Conservation (phyloP, 2,888 invertebrate species). For the Laothoe populi region DNA sequence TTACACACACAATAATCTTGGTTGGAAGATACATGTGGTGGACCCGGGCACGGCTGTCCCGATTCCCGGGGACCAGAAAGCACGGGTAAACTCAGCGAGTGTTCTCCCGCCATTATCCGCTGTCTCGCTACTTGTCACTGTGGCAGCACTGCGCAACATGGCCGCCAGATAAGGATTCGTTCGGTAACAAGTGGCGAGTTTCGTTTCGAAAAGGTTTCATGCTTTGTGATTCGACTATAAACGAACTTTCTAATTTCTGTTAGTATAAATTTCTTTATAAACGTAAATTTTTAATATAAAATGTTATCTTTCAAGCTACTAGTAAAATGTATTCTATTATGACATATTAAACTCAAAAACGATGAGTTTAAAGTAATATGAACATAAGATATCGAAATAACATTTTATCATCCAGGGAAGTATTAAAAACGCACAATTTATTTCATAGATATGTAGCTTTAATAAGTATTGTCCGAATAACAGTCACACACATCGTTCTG, state of each 20-base stretch:
- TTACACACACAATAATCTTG: conserved; percentile 95
- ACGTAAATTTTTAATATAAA: no score
- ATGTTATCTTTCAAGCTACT: no score
- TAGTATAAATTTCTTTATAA: no score
- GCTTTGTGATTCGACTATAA: conserved; percentile 30
- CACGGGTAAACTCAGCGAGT: conserved; percentile 46
- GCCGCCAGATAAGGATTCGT: conserved; percentile 55
- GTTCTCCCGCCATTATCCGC: conserved; percentile 31
- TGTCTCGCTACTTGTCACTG: conserved; percentile 39
- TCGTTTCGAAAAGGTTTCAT: conserved; percentile 35
- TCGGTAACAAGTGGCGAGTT: conserved; percentile 45
- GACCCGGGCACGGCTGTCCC: conserved; percentile 86
- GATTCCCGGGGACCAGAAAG: conserved; percentile 55
- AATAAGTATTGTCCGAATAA: no score
- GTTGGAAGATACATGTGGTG: conserved; percentile 96
- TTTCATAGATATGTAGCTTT: no score
- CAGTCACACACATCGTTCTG: no score
- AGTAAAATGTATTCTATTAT: background rate
- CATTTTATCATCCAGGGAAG: no score
- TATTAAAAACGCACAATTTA: no score
- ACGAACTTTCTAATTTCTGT: no score
- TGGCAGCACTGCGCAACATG: conserved; percentile 47
- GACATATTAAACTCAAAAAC: background rate
- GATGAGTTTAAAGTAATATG: no score
- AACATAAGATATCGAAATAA: no score